These are phyloP conservation scores for Grammomys dolichurus DNA, from an alignment of 2,113 vertebrate species.

Conservation along the genomic window DNA sequence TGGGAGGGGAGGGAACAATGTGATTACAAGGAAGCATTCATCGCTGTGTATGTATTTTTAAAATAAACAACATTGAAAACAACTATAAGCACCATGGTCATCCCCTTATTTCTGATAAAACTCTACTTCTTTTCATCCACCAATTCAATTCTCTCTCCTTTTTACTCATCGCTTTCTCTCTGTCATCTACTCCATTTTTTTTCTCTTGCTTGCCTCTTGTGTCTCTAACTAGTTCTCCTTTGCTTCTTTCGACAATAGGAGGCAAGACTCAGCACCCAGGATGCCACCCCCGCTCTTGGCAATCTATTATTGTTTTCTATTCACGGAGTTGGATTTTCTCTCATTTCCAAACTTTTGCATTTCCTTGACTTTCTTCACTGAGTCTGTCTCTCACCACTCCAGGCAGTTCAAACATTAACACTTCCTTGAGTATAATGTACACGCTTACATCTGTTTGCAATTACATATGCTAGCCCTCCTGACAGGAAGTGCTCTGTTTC, in stretches of 20 bases:
- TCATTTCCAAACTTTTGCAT: background rate
- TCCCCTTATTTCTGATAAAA: background rate
- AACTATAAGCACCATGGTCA: background rate
- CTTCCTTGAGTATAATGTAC: background rate
- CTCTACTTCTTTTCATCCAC: background rate
- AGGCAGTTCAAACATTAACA: background rate
- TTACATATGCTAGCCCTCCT: background rate
- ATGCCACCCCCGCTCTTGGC: background rate
- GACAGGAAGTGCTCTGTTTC: background rate
- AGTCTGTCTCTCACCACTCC: background rate
- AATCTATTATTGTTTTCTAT: background rate
- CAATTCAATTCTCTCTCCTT: background rate
- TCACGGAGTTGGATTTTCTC: background rate
- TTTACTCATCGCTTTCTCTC: background rate
- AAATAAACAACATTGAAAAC: background rate
- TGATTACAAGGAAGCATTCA: background rate
- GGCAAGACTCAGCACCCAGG: background rate
- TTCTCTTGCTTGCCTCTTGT: background rate
- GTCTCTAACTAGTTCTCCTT: background rate
- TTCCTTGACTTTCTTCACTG: background rate
- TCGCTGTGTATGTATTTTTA: background rate
- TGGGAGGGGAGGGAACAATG: background rate
- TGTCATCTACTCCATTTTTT: background rate
- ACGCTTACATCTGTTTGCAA: background rate
- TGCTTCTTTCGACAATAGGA: background rate